phyloP scores from a whole-genome alignment of 2,797 vertebrate species.

The Dicrostonyx torquatus region DNA sequence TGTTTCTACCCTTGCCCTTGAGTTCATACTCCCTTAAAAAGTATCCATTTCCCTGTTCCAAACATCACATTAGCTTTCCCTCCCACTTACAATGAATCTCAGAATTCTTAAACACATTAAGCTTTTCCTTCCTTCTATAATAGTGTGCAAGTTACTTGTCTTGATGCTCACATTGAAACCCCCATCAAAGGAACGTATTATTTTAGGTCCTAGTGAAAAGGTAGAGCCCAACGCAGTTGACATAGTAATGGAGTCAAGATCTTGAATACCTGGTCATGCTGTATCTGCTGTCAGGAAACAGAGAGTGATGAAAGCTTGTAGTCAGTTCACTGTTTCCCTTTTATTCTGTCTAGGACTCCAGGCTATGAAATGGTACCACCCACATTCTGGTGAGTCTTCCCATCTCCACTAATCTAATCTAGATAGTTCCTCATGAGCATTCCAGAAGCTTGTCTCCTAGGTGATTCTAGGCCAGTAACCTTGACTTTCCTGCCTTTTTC shows the following conservation, averaged over 20 bases:
- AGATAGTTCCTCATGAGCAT: background rate
- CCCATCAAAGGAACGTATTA: background rate
- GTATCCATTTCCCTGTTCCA: background rate
- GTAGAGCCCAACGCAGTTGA: background rate
- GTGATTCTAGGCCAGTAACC: background rate
- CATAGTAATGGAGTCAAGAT: background rate
- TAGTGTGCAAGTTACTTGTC: background rate
- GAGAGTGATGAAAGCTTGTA: background rate
- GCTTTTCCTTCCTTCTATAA: background rate
- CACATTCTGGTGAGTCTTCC: background rate
- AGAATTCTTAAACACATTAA: background rate
- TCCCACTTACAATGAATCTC: background rate
- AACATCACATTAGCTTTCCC: background rate
- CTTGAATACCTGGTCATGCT: background rate
- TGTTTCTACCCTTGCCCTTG: background rate
- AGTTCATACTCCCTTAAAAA: background rate
- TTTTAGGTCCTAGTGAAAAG: background rate
- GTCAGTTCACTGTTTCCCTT: background rate
- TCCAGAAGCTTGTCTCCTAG: background rate
- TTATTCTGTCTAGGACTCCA: background rate
- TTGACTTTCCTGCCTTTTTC: background rate
- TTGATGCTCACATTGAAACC: background rate
- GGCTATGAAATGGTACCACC: background rate
- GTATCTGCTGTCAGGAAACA: background rate
- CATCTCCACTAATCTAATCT: background rate